These are phyloP conservation scores for Cladopsammia gracilis DNA, from an alignment of 64 coral and sea anemone species.

Conservation along the genomic window DNA sequence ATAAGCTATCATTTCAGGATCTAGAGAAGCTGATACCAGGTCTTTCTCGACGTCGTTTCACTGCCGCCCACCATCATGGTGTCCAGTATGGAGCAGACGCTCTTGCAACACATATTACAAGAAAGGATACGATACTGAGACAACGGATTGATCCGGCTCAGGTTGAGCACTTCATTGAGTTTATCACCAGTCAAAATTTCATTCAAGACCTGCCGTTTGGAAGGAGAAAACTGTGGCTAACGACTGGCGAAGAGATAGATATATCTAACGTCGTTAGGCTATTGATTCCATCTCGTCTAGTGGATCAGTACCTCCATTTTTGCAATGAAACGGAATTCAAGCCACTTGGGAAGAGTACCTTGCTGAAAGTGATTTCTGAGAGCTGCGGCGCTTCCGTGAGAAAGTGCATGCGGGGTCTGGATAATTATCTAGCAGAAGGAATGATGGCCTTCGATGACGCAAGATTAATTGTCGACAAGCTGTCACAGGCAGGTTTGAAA, in stretches of 20 bases:
- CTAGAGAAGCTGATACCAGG: constrained; percentile 41
- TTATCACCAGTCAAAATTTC: constrained; percentile 48
- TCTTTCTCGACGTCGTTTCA: constrained; percentile 42
- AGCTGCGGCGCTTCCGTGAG: constrained; percentile 48
- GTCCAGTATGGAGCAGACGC: constrained; percentile 33
- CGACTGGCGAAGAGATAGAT: constrained; percentile 35
- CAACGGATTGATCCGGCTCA: constrained; percentile 25
- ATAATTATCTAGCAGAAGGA: constrained; percentile 51
- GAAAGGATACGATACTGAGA: neutral
- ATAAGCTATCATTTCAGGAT: constrained; percentile 37
- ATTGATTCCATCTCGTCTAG: constrained; percentile 48
- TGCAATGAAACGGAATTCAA: constrained; percentile 47
- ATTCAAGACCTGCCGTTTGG: constrained; percentile 59
- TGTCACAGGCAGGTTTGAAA: neutral
- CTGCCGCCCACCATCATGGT: constrained; percentile 23
- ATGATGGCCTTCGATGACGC: constrained; percentile 24
- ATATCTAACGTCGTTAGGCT: constrained; percentile 42
- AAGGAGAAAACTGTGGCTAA: constrained; percentile 13
- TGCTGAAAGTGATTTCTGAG: constrained; percentile 49
- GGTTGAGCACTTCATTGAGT: constrained; percentile 52
- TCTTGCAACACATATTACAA: constrained; percentile 41
- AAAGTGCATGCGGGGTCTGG: constrained; percentile 54
- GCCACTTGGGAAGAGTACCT: constrained; percentile 45
- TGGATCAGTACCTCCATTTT: constrained; percentile 58
- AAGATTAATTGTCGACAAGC: constrained; percentile 33